Percentiles rank a stretch among this genome's conserved stretches.
phyloP scores from a whole-genome alignment of 2,797 vertebrate genomes.

The Bovichtus diacanthus region DNA sequence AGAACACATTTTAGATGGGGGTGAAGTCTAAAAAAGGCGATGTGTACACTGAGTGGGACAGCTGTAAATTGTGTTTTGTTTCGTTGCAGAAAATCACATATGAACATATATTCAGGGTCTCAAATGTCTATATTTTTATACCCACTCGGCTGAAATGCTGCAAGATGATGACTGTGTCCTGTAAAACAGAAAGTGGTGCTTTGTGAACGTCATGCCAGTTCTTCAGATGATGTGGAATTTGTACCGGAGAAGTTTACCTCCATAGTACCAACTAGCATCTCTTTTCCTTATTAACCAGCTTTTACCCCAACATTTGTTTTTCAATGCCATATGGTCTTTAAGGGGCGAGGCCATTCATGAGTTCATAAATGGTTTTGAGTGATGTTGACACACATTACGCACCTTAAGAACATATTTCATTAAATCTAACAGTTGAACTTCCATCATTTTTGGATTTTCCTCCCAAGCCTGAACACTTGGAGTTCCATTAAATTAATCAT shows the following conservation, averaged over 20 bases:
- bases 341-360: conserved; percentile 51
- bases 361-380: conserved; percentile 58
- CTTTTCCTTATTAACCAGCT: conserved; percentile 72
- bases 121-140: conserved; percentile 89
- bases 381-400: conserved; percentile 63
- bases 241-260: conserved; percentile 65
- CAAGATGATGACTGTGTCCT: conserved; percentile 79
- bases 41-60: conserved; percentile 74
- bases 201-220: conserved; percentile 72
- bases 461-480: conserved; percentile 46
- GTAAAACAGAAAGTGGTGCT: conserved; percentile 77
- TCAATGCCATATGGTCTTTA: conserved; percentile 57
- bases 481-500: conserved; percentile 59
- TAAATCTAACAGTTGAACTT: conserved; percentile 54
- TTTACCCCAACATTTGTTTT: conserved; percentile 70
- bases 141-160: conserved; percentile 84
- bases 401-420: conserved; percentile 67
- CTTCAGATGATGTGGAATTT: conserved; percentile 64
- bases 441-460: conserved; percentile 51
- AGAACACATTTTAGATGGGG: conserved; percentile 73
- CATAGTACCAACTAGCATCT: conserved; percentile 66
- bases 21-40: conserved; percentile 52
- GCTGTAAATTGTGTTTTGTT: conserved; percentile 79
- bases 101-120: conserved; percentile 87
- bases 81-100: conserved; percentile 80